Percentiles rank a stretch among this genome's conserved stretches.
These are phyloP conservation scores for Archegozetes longisetosus DNA, from an alignment of 1,140 invertebrate genomes.

Conservation along the genomic window DNA sequence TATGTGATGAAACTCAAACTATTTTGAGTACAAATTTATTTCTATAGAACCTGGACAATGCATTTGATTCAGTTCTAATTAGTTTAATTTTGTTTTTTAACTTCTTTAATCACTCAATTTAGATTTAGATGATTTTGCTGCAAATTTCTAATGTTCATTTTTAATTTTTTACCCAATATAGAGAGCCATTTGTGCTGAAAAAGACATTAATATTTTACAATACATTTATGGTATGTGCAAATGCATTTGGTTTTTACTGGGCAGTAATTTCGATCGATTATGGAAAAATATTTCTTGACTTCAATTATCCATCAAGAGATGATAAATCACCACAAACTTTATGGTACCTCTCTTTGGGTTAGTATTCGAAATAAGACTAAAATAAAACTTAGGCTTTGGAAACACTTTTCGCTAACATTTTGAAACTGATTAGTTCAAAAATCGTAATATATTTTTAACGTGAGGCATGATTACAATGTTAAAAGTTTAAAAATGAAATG, in stretches of 20 bases:
- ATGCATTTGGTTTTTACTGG: neutral
- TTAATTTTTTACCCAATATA: neutral
- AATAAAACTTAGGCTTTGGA: no score
- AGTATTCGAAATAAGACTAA: no score
- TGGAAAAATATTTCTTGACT: constrained; percentile 1
- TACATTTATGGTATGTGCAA: constrained; percentile 17
- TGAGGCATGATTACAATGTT: no score
- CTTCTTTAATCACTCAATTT: neutral
- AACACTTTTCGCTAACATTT: no score
- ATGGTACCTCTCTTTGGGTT: neutral
- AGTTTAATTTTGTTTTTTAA: neutral
- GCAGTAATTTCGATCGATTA: neutral
- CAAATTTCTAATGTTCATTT: neutral
- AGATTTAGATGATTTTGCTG: neutral
- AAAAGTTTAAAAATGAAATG: no score
- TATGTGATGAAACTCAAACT: no score
- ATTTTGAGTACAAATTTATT: no score
- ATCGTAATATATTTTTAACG: no score
- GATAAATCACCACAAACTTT: neutral
- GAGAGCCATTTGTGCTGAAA: constrained; percentile 56
- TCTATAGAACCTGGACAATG: no score
- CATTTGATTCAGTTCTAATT: neutral
- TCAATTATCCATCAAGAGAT: constrained; percentile 1
- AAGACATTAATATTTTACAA: constrained; percentile 63
- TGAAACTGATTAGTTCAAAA: no score